phyloP scores from a whole-genome alignment of 2,888 invertebrate species.

The Drosophila subquinaria region DNA sequence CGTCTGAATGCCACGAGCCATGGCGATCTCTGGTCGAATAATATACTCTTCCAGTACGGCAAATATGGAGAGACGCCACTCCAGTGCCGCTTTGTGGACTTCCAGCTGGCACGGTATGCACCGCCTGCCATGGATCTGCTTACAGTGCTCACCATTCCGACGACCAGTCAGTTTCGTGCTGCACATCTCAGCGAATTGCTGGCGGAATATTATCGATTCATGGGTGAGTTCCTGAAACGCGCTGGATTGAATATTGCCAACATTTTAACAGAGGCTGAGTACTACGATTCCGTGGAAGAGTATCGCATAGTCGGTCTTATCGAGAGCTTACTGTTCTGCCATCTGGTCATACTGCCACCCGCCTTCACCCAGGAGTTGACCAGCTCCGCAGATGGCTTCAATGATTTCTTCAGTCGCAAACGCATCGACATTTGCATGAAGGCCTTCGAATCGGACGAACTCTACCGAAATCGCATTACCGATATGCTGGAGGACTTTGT shows the following conservation, averaged over 20 bases:
- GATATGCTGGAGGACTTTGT: constrained; percentile 87
- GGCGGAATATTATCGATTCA: constrained; percentile 87
- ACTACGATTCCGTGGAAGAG: constrained; percentile 84
- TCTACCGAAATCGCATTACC: constrained; percentile 86
- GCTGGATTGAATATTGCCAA: constrained; percentile 85
- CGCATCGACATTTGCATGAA: constrained; percentile 87
- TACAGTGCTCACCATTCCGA: constrained; percentile 86
- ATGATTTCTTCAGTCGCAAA: constrained; percentile 87
- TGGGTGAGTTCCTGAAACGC: constrained; percentile 85
- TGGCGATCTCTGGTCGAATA: constrained; percentile 86
- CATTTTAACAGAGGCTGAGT: constrained; percentile 85
- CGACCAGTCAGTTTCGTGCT: constrained; percentile 85
- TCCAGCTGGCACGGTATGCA: constrained; percentile 89
- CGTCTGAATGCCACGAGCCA: constrained; percentile 85
- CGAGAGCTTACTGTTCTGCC: constrained; percentile 87
- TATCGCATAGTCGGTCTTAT: constrained; percentile 87
- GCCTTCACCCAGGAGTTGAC: constrained; percentile 86
- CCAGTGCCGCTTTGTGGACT: constrained; percentile 89
- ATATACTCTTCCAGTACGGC: constrained; percentile 85
- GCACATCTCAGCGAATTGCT: constrained; percentile 86
- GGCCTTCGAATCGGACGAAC: constrained; percentile 86
- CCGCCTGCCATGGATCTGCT: constrained; percentile 89
- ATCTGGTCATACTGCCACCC: constrained; percentile 87
- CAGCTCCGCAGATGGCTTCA: constrained; percentile 86
- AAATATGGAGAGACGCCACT: constrained; percentile 85